Evolutionary conservation across 2,797 vertebrate genomes (phyloP).

Genomic region (Tokudaia muenninki): DNA sequence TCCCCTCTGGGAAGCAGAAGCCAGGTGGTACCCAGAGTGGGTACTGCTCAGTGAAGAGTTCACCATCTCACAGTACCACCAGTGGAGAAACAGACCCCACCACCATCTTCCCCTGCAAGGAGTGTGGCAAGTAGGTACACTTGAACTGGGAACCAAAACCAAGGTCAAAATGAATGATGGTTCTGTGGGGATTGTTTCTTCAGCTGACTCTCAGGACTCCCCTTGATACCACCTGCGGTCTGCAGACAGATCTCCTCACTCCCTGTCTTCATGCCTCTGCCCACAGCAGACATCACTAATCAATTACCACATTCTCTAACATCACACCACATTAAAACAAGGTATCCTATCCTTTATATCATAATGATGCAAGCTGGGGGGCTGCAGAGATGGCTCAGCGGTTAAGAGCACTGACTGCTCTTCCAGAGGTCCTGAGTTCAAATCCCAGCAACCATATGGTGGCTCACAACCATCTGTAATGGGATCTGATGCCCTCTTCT

Average conservation of each 20-base stretch:
- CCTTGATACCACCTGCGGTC: not conserved
- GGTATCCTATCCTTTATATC: not conserved
- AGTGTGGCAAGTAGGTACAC: constrained; percentile 92
- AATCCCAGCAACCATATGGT: too few relatives aligned
- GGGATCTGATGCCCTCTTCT: too few relatives aligned
- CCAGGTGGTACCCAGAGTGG: constrained; percentile 87
- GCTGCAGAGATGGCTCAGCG: too few relatives aligned
- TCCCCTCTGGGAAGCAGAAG: constrained; percentile 87
- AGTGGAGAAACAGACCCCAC: constrained; percentile 92
- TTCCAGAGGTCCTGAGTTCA: too few relatives aligned
- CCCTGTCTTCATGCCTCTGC: not conserved
- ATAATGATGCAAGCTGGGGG: not conserved
- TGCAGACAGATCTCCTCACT: not conserved
- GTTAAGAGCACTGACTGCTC: too few relatives aligned
- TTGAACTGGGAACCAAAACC: not conserved
- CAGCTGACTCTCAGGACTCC: not conserved
- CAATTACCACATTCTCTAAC: not conserved
- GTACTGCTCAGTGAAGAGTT: constrained; percentile 91
- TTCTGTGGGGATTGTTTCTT: not conserved
- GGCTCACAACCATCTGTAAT: too few relatives aligned
- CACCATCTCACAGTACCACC: constrained; percentile 92
- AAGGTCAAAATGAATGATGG: not conserved
- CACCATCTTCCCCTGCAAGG: constrained; percentile 92
- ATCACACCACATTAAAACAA: not conserved
- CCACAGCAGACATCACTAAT: constrained; percentile 38